Evolutionary conservation across 1,140 invertebrate species (phyloP).

Genomic region (Bombus sylvicola): DNA sequence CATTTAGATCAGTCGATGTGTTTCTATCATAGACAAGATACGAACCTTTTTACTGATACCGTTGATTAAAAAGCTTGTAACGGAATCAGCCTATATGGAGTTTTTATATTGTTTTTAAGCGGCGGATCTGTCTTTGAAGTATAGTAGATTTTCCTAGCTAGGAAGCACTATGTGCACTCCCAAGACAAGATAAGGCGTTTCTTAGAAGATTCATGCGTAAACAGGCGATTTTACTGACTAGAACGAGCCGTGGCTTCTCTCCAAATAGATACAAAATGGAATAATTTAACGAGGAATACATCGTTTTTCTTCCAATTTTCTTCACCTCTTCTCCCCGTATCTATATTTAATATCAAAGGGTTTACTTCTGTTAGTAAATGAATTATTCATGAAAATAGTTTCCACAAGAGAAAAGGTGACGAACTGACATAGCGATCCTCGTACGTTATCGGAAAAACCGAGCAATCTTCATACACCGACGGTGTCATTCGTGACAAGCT

Average conservation of each 20-base stretch:
- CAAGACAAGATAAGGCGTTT: not conserved
- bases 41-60: not conserved
- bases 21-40: not conserved
- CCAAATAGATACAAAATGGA: not conserved
- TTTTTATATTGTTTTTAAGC: constrained; percentile 5
- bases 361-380: not conserved
- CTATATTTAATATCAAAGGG: not conserved
- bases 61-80: not conserved
- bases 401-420: not conserved
- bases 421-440: not conserved
- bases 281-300: too few species aligned
- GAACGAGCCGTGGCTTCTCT: too few species aligned
- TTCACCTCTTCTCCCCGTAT: too few species aligned
- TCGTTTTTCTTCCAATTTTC: too few species aligned
- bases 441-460: not conserved
- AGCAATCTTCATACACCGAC: not conserved
- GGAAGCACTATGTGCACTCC: not conserved
- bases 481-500: constrained; percentile 13
- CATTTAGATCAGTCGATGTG: not conserved
- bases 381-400: not conserved
- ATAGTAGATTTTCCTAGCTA: not conserved
- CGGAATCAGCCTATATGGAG: not conserved
- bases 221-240: not conserved
- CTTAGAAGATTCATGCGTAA: not conserved
- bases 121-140: not conserved